Conservation (phyloP, 2,888 invertebrate species). For the Unio delphinus region DNA sequence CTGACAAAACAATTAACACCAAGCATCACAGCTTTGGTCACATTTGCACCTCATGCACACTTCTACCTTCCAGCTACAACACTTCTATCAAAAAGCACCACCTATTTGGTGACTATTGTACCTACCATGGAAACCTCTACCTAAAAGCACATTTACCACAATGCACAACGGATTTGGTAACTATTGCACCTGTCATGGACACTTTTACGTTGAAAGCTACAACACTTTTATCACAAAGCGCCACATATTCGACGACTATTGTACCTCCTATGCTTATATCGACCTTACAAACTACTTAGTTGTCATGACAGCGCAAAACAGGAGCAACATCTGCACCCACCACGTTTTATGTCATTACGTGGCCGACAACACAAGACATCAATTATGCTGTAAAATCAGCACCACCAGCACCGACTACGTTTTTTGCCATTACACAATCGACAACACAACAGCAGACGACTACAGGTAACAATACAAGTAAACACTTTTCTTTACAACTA, state of each 20-base stretch:
- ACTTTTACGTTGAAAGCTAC: slow-evolving; percentile 1
- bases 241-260: neutral
- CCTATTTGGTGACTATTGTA: too few species aligned
- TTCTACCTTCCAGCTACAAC: too few species aligned
- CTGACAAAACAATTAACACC: too few species aligned
- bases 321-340: neutral
- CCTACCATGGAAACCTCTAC: too few species aligned
- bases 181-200: neutral
- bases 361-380: neutral
- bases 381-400: too few species aligned
- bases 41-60: too few species aligned
- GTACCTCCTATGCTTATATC: neutral
- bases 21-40: too few species aligned
- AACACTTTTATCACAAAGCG: neutral
- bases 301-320: too few species aligned
- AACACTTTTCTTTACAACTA: too few species aligned
- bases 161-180: neutral
- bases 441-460: neutral
- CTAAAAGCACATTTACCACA: neutral
- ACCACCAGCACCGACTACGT: slow-evolving; percentile 3
- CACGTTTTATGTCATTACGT: neutral
- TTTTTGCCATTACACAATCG: neutral
- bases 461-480: too few species aligned
- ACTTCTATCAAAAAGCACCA: too few species aligned
- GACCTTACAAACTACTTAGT: neutral